phyloP scores from a whole-genome alignment of 2,888 invertebrate genomes.

The Teleiodes luculella region DNA sequence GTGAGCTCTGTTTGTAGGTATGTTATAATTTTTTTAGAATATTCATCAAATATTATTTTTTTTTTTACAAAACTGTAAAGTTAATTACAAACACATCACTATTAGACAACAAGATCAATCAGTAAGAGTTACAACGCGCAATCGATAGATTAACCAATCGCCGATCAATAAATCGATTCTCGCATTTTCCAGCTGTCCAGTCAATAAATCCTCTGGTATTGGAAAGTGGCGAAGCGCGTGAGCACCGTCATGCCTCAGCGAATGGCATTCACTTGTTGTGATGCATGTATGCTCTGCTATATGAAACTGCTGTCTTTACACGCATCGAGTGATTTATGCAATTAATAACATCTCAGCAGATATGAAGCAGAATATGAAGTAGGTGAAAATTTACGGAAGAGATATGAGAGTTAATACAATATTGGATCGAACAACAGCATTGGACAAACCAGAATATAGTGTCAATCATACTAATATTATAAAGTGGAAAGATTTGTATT shows the following conservation, averaged over 20 bases:
- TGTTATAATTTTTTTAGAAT: too few species aligned
- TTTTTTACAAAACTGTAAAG: too few species aligned
- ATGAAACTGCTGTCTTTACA: slow-evolving; percentile 36
- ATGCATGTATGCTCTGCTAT: slow-evolving; percentile 42
- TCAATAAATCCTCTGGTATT: slow-evolving; percentile 37
- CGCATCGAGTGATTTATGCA: background rate
- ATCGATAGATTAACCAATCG: slow-evolving; percentile 1
- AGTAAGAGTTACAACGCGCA: slow-evolving; percentile 1
- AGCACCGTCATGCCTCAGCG: slow-evolving; percentile 55
- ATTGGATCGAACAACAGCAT: too few species aligned
- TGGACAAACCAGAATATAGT: too few species aligned
- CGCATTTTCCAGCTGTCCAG: slow-evolving; percentile 1
- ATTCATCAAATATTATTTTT: too few species aligned
- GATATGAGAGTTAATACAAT: background rate
- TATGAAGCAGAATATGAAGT: background rate
- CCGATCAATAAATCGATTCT: background rate
- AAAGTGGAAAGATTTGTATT: too few species aligned
- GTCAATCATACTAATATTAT: too few species aligned
- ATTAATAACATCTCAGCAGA: background rate
- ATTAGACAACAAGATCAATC: background rate
- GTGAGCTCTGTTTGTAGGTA: too few species aligned
- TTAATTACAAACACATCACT: too few species aligned
- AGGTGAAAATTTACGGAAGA: background rate
- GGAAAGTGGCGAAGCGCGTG: slow-evolving; percentile 58
- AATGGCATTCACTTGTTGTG: slow-evolving; percentile 49